Percentiles rank a stretch among this genome's conserved stretches.
phyloP scores from a whole-genome alignment of 2,113 vertebrate species.

The Tylochromis polylepis region DNA sequence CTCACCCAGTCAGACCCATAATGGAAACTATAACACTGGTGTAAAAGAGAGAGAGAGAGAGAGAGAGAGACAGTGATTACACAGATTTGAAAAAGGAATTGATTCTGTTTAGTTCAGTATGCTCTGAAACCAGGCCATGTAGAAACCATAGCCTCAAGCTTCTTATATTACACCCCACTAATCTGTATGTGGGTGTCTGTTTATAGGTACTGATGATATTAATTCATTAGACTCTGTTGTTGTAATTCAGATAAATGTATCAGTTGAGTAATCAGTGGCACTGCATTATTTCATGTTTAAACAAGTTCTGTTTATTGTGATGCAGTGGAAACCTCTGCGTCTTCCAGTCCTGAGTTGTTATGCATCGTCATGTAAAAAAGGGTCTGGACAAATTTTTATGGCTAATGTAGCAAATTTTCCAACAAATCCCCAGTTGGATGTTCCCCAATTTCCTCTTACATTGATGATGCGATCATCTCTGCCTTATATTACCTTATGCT shows the following conservation, averaged over 20 bases:
- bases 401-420: background rate
- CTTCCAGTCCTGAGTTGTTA: background rate
- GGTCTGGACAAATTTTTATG: background rate
- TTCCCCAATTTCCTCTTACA: background rate
- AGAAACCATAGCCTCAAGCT: slow-evolving; percentile 19
- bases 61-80: background rate
- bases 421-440: background rate
- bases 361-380: background rate
- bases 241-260: background rate
- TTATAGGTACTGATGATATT: background rate
- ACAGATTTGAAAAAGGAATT: slow-evolving; percentile 28
- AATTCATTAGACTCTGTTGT: background rate
- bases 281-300: background rate
- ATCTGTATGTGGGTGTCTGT: background rate
- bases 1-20: background rate
- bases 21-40: background rate
- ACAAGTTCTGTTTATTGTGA: background rate
- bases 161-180: slow-evolving; percentile 2
- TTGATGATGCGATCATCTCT: background rate
- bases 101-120: slow-evolving; percentile 44
- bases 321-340: background rate
- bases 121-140: slow-evolving; percentile 60
- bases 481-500: background rate
- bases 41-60: background rate
- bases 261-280: background rate